These are phyloP conservation scores for Chaenogobius annularis DNA, from an alignment of 2,113 vertebrate genomes.

Conservation along the genomic window DNA sequence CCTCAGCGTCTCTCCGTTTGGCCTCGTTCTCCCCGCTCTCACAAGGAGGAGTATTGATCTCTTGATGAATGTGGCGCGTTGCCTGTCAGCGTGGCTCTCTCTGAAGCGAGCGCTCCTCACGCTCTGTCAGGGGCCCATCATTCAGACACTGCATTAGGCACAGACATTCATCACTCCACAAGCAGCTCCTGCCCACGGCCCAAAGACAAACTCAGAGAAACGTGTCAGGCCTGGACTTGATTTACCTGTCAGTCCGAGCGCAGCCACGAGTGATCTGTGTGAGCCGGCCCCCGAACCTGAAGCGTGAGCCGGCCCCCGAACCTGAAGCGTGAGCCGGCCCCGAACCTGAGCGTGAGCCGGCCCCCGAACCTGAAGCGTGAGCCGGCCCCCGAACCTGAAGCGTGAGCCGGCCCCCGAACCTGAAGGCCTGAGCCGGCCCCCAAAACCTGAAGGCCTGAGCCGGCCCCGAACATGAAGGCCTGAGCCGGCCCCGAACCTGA, in stretches of 20 bases:
- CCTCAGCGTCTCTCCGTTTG: not conserved
- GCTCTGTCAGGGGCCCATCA: conserved; percentile 49
- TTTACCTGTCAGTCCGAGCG: not conserved
- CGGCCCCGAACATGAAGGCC: too few relatives aligned
- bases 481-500: too few relatives aligned
- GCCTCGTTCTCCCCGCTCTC: not conserved
- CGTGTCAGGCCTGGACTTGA: not conserved
- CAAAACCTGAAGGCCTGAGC: too few relatives aligned
- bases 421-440: too few relatives aligned
- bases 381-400: too few relatives aligned
- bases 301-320: too few relatives aligned
- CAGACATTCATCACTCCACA: conserved; percentile 57
- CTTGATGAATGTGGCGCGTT: conserved; percentile 62
- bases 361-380: too few relatives aligned
- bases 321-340: too few relatives aligned
- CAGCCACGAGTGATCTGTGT: too few relatives aligned
- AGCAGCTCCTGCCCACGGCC: conserved; percentile 31
- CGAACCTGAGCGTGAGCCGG: too few relatives aligned
- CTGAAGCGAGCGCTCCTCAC: conserved; percentile 42
- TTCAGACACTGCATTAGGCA: conserved; percentile 63
- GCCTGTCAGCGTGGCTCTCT: conserved; percentile 32
- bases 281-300: too few relatives aligned
- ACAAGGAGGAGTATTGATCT: conserved; percentile 58
- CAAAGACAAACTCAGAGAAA: conserved; percentile 4
- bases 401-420: too few relatives aligned